phyloP scores from a whole-genome alignment of 2,888 invertebrate genomes.

The Callosobruchus maculatus region DNA sequence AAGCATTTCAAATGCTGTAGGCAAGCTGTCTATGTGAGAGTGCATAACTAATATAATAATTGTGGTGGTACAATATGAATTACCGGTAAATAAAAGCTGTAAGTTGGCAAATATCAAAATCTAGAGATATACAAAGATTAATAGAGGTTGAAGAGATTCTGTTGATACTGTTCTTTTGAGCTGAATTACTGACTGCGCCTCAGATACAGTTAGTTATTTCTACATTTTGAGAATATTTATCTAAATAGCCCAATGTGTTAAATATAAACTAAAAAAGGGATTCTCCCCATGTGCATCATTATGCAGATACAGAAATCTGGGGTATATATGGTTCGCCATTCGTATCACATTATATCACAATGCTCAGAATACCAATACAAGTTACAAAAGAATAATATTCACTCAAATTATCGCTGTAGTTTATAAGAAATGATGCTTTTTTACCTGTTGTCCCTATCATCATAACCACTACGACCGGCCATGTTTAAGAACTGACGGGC shows the following conservation, averaged over 20 bases:
- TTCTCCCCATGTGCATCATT: conserved; percentile 28
- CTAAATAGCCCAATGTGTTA: background rate
- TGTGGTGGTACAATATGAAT: background rate
- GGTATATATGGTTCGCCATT: background rate
- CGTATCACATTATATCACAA: conserved; percentile 5
- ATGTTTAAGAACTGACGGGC: conserved; percentile 61
- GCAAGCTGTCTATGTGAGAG: background rate
- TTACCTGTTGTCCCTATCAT: conserved; percentile 78
- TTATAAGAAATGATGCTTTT: conserved; percentile 29
- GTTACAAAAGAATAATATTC: background rate
- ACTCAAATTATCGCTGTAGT: conserved; percentile 8
- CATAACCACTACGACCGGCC: conserved; percentile 86
- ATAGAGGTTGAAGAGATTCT: background rate
- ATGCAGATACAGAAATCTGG: conserved; percentile 25
- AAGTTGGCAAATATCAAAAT: background rate
- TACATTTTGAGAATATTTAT: background rate
- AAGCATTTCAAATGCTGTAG: too few relatives aligned
- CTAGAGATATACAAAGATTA: background rate
- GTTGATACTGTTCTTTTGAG: background rate
- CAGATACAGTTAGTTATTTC: background rate
- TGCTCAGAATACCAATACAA: background rate
- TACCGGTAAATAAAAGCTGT: background rate
- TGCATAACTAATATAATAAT: background rate
- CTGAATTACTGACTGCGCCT: background rate
- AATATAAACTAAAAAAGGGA: background rate